Evolutionary conservation across 2,888 invertebrate species (phyloP), one percentile per base, ranked within the genome.

Genomic region (Chrysina gloriosa): DNA sequence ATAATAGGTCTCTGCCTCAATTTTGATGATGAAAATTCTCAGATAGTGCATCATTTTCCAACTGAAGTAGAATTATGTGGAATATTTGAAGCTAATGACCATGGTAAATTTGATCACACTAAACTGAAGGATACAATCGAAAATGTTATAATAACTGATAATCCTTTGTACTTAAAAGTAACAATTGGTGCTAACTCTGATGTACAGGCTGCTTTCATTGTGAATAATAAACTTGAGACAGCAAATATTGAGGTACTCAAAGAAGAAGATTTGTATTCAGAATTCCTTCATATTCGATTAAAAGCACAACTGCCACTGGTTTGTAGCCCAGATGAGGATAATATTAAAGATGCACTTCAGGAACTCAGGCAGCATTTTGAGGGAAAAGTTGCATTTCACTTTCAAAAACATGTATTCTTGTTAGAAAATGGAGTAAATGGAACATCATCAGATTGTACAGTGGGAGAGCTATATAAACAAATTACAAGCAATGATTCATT

Each of bases 61-160:
- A 89, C 90, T 1, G 93, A 93, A 81, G 83, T 93, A 69, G 92
- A 93, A 82, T 84, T 92, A 56, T 93, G 92, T 79, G 94, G 93
- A 23, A 85, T 91, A 66, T 86, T 93, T 11, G 89, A 89, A 76
- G 88, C 91, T 71, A 88, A 88, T 16, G 87, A 89, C 73, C 85
- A 86, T 52, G 82, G 86, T 47, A 88, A 89, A 74, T 86, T 86
- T 2, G 87, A 89, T 76, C 84, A 89, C 23, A 89, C 87, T 78
- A 89, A 89, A 79, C 86, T 87, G 74, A 79, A 88, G 39, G 87
- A 88, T 39, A 81, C 67, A 2, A 71, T 81, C 48, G 72, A 87
- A 86, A 89, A 91, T 82, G 89, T 93, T 67, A 91, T 92, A 79
- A 90, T 93, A 75, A 93, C 93, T 58, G 93, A 93, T 77, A 93